phyloP scores from a whole-genome alignment of 2,888 invertebrate species.

The Ectemnius continuus region DNA sequence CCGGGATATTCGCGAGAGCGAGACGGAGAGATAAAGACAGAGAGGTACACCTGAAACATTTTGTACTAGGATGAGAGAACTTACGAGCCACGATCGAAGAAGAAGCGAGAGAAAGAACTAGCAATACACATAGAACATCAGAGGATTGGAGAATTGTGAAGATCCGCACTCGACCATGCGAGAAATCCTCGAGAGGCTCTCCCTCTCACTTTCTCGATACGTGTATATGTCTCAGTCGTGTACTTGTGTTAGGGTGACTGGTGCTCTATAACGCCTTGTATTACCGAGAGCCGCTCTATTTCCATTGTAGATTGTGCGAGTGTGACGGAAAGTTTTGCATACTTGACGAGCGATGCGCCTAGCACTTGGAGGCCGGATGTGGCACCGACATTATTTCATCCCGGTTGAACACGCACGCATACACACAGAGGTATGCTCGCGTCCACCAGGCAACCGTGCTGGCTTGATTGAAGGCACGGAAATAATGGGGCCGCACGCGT shows the following conservation, averaged over 20 bases:
- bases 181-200: conserved; percentile 32
- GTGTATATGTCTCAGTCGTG: background rate
- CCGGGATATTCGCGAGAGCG: too few species aligned
- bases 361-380: conserved; percentile 12
- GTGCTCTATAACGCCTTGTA: conserved; percentile 18
- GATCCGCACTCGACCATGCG: conserved; percentile 28
- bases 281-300: conserved; percentile 45
- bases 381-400: conserved; percentile 12
- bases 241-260: background rate
- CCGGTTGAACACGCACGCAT: background rate
- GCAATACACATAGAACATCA: conserved; percentile 25
- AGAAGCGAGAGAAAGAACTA: too few species aligned
- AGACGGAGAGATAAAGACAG: too few species aligned
- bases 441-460: background rate
- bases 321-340: conserved; percentile 61
- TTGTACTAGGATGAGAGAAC: too few species aligned
- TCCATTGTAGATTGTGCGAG: conserved; percentile 63
- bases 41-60: too few species aligned
- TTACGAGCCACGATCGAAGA: too few species aligned
- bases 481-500: conserved; percentile 22
- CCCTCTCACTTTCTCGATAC: conserved; percentile 11
- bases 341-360: conserved; percentile 55
- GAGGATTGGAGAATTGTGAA: conserved; percentile 34
- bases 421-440: background rate
- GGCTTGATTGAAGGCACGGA: conserved; percentile 32